phyloP scores from a whole-genome alignment of 2,888 invertebrate genomes.

The Aricia artaxerxes region DNA sequence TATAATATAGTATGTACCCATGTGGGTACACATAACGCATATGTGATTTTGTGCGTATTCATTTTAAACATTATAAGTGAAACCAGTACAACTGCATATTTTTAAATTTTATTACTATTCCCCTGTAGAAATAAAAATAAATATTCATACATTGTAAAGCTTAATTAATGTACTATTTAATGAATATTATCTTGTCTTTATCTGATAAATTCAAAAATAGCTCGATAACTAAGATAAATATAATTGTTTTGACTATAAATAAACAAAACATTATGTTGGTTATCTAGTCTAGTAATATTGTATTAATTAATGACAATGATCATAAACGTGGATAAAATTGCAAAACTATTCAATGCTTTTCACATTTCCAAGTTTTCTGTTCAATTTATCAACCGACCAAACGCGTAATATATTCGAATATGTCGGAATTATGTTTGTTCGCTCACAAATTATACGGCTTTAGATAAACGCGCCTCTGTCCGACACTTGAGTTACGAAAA shows the following conservation, averaged over 20 bases:
- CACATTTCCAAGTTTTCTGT: neutral
- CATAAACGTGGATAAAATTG: too few relatives aligned
- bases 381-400: neutral
- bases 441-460: conserved; percentile 13
- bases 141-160: too few relatives aligned
- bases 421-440: conserved; percentile 24
- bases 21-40: neutral
- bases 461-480: conserved; percentile 27
- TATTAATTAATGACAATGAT: too few relatives aligned
- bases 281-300: too few relatives aligned
- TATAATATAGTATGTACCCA: neutral
- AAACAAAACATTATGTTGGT: too few relatives aligned
- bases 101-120: neutral
- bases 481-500: conserved; percentile 24
- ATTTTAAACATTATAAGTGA: neutral
- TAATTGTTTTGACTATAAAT: too few relatives aligned
- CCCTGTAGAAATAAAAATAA: too few relatives aligned
- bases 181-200: too few relatives aligned
- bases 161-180: too few relatives aligned
- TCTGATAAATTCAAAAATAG: too few relatives aligned
- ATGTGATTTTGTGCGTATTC: neutral
- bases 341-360: neutral
- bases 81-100: neutral
- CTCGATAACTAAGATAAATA: too few relatives aligned
- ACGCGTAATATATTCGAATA: conserved; percentile 16